Conservation (phyloP, 2,888 invertebrate genomes). For the Drosophila conformis region DNA sequence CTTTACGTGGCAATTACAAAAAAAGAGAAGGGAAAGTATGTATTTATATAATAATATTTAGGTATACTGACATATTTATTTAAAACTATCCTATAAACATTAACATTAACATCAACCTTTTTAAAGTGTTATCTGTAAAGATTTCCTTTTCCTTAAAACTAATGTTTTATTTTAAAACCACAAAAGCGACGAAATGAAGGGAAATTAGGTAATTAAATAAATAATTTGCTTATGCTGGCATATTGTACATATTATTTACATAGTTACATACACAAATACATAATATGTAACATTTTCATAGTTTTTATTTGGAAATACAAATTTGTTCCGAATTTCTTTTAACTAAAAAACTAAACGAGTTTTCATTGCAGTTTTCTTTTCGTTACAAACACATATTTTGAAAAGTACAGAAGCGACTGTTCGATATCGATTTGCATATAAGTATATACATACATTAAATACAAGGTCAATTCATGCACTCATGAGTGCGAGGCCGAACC, state of each 20-base stretch:
- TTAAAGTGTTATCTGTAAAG: too few species aligned
- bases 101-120: too few species aligned
- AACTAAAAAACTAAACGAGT: background rate
- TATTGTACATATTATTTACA: too few species aligned
- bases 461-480: background rate
- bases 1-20: conserved; percentile 2
- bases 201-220: too few species aligned
- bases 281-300: background rate
- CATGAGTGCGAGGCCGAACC: background rate
- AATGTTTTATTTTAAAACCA: too few species aligned
- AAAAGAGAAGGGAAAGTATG: background rate
- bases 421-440: background rate
- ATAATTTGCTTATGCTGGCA: too few species aligned
- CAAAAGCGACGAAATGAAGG: too few species aligned
- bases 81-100: too few species aligned
- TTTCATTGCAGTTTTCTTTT: background rate
- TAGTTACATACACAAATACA: too few species aligned
- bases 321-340: background rate
- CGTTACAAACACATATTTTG: background rate
- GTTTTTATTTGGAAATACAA: background rate
- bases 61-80: background rate
- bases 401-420: background rate
- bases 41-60: background rate
- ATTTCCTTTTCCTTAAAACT: too few species aligned
- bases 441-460: background rate